These are phyloP conservation scores for Catamblyrhynchus diadema DNA, from an alignment of 2,797 vertebrate genomes.

Conservation along the genomic window DNA sequence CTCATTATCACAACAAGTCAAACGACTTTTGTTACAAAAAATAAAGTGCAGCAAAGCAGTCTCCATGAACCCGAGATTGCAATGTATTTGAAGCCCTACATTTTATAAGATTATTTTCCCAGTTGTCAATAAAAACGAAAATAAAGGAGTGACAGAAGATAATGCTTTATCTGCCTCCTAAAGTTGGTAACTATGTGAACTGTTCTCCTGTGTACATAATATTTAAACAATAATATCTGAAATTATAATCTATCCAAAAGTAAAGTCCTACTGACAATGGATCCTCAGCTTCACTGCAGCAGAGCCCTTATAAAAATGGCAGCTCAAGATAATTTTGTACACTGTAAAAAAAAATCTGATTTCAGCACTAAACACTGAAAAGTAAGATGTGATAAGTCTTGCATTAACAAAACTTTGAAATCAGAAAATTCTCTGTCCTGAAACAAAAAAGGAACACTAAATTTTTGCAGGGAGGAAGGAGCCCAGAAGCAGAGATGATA, in stretches of 20 bases:
- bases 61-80: background rate
- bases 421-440: background rate
- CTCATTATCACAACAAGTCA: slow-evolving; percentile 47
- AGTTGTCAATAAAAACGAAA: background rate
- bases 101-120: background rate
- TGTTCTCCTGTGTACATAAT: background rate
- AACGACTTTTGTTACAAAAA: background rate
- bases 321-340: background rate
- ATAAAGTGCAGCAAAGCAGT: background rate
- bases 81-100: background rate
- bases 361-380: background rate
- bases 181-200: background rate
- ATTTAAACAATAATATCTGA: background rate
- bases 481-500: background rate
- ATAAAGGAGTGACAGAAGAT: background rate
- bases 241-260: background rate
- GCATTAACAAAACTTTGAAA: background rate
- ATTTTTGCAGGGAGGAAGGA: background rate
- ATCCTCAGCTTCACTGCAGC: background rate
- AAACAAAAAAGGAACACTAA: background rate
- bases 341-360: background rate
- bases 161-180: background rate
- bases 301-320: background rate
- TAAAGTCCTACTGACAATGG: background rate
- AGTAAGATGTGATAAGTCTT: background rate